Conservation (phyloP, 53 echinoderm and acorn worm species). For the Echinometra lucunter region DNA sequence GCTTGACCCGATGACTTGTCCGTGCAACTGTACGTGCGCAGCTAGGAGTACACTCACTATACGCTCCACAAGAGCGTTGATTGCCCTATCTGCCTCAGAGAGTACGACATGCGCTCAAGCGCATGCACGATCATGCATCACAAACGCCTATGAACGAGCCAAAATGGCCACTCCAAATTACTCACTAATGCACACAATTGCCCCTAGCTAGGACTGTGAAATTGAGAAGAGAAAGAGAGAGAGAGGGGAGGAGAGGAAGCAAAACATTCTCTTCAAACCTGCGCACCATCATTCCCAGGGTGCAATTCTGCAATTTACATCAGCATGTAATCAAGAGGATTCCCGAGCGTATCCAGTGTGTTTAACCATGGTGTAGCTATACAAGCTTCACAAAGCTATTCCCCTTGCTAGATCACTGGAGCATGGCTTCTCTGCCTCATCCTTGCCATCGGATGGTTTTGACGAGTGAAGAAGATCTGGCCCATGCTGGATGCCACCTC, state of each 20-base stretch:
- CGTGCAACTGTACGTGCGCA: not conserved
- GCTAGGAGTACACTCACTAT: not conserved
- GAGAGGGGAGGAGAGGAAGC: not conserved
- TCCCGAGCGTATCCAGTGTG: not conserved
- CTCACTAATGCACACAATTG: conserved; percentile 36
- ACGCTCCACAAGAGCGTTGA: conserved; percentile 6
- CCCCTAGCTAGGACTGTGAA: conserved; percentile 26
- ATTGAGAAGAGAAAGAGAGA: not conserved
- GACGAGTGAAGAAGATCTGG: not conserved
- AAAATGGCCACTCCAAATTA: conserved; percentile 53
- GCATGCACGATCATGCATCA: not conserved
- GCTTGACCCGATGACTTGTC: not conserved
- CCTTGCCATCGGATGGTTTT: not conserved
- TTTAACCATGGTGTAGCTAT: conserved; percentile 11
- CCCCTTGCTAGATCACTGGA: not conserved
- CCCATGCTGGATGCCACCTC: conserved; percentile 1
- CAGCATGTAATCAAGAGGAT: conserved; percentile 9
- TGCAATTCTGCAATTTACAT: conserved; percentile 44
- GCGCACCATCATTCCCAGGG: conserved; percentile 18
- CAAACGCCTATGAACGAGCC: conserved; percentile 40
- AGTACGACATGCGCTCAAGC: not conserved
- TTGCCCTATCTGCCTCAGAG: conserved; percentile 8
- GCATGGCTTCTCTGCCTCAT: not conserved
- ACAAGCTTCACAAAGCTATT: conserved; percentile 7
- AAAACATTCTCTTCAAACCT: not conserved